Percentiles rank a stretch among this genome's conserved stretches.
Conservation (phyloP, 53 echinoderm and acorn worm species). For the Antedon mediterranea region DNA sequence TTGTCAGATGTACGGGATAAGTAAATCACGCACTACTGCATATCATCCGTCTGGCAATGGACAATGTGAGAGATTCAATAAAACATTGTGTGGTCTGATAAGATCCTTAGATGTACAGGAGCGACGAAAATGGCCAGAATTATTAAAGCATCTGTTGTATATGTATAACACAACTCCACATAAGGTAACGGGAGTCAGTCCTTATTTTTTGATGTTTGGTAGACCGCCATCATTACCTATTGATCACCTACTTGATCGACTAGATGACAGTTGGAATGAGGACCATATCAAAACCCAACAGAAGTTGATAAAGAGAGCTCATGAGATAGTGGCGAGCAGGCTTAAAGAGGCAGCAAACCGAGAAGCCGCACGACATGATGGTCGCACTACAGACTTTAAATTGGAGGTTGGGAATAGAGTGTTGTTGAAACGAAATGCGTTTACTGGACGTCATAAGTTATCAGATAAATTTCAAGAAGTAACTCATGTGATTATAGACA, state of each 20-base stretch:
- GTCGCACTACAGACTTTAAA: background rate
- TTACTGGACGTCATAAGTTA: conserved; percentile 6
- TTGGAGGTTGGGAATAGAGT: background rate
- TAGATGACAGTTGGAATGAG: background rate
- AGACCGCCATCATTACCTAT: background rate
- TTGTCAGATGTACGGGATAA: background rate
- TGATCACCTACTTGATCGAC: background rate
- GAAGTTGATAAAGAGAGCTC: background rate
- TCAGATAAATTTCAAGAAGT: background rate
- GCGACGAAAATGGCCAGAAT: background rate
- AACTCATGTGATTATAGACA: background rate
- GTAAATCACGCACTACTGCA: no score
- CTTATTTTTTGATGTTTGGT: background rate
- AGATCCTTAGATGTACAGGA: background rate
- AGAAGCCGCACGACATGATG: background rate
- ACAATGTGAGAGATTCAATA: background rate
- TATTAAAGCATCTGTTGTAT: background rate
- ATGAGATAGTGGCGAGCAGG: background rate
- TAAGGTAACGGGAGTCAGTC: background rate
- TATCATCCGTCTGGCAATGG: background rate
- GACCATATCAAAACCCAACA: background rate
- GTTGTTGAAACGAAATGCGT: conserved; percentile 1
- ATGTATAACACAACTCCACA: background rate
- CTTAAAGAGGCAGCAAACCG: background rate
- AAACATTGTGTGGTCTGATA: background rate